Base-by-base conservation (phyloP, 1,140 invertebrate genomes). In the Pteromalus puparum region DNA sequence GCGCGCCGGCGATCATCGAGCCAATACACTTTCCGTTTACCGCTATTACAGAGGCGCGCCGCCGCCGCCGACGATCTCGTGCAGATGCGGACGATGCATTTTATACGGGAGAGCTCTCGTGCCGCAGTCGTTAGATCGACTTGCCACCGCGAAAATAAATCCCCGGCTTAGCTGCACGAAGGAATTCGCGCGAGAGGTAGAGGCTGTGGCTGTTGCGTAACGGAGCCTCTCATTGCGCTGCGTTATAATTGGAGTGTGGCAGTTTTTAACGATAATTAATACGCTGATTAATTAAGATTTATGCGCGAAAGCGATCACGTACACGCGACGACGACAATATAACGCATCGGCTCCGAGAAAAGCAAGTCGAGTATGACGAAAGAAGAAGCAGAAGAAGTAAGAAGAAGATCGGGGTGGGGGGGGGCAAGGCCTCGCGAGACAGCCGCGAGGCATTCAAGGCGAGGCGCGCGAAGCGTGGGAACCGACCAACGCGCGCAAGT, bases 391-490 rank as follows among this genome's bases (percentile, higher is more conserved):
- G 30, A 2, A 34, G 30, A 34, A 34, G 30, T n/a, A 34, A 34
- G 30, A 34, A 34, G 30, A 34, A 34, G 30, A 34, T 34, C 30
- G 30, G 6, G 30, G 30, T 30, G 30, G 30, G 30, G 4, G 34
- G 21, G 5, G 5, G 48, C 65, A 65, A 9, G 53, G n/a, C 34
- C n/a, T 48, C 61, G 67, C 24, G 24, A 26, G 67, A 70, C 28
- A 26, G 18, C 65, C n/a, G 46, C 46, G 75, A 77, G 75, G 48
- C 46, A 26, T 65, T 70, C 72, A 53, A 76, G 74, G 74, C 74
- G 74, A 76, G 74, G 38, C 82, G 89, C 89, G 90, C 90, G 90
- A 91, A 92, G 91, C 91, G 92, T 92, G 92, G 91, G 92, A 92
- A 92, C 88, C 89, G 83, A 21, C 30, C 34, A 15, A 30, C 68